Base-by-base conservation (phyloP, 2,888 invertebrate genomes). In the Latheticus oryzae region DNA sequence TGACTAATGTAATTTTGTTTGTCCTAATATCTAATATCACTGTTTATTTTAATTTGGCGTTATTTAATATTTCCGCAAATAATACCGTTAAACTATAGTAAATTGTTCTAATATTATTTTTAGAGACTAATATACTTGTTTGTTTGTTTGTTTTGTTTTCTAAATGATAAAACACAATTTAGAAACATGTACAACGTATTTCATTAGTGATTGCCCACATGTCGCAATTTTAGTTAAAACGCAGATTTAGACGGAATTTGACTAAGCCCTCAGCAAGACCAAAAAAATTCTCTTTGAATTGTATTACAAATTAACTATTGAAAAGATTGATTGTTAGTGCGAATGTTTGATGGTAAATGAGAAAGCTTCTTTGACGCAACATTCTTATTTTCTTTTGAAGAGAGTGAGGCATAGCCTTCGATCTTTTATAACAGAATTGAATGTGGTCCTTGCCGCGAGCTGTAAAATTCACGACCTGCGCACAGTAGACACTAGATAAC, bases 401-500 rank as follows among this genome's bases (percentile, higher is more conserved):
- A n/a, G n/a, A n/a, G n/a, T 13, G 21, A 8, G 33, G 8, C 7
- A 47, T 33, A 24, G 21, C 33, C 2, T 33, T 32, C 47, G 50
- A 37, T 24, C 26, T 35, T n/a, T n/a, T n/a, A n/a, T n/a, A n/a
- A n/a, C n/a, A n/a, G n/a, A 7, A 16, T 12, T 23, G 15, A 12
- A 30, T 37, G 33, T 35, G 28, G 28, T 50, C 48, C 62, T 64
- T 59, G 66, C 66, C 59, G 61, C 58, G 52, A 66, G 59, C 61
- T 59, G 62, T 60, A 56, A 65, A 66, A 63, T 66, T 64, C 63
- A 61, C 60, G 66, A 63, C 64, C 56, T 64, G 64, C 65, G 63
- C 61, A 63, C 59, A 68, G 70, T 72, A 73, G 67, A 73, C 71
- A 71, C 71, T 74, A 74, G 69, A 73, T 75, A 75, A 74, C 75